Conservation (phyloP, 2,797 vertebrate species). For the Pelochelys cantorii region DNA sequence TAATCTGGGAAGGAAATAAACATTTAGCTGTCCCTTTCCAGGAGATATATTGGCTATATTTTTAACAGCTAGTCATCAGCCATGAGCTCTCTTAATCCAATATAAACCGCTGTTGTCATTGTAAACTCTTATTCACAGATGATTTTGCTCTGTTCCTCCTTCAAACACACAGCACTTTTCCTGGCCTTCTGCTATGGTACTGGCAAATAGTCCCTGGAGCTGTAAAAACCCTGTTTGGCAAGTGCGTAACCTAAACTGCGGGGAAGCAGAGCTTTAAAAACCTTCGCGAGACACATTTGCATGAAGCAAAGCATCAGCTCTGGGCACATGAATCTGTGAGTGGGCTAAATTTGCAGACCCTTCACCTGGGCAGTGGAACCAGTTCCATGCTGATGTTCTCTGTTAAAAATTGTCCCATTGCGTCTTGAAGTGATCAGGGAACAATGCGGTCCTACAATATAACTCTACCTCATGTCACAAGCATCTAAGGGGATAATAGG, state of each 20-base stretch:
- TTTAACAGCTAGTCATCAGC: not conserved
- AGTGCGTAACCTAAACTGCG: not conserved
- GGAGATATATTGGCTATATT: no score
- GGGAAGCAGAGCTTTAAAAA: not conserved
- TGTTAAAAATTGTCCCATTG: not conserved
- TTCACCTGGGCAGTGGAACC: not conserved
- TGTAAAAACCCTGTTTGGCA: not conserved
- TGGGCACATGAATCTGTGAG: accelerated
- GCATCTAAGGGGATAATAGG: not conserved
- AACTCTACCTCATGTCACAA: not conserved
- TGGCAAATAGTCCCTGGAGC: not conserved
- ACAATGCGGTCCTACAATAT: not conserved
- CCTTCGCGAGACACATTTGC: not conserved
- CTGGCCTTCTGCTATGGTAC: not conserved
- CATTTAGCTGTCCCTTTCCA: not conserved
- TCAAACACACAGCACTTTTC: not conserved
- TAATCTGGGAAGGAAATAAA: not conserved
- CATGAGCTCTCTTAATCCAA: constrained; percentile 20
- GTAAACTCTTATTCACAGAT: constrained; percentile 24
- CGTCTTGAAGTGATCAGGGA: not conserved
- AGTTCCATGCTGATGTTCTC: not conserved
- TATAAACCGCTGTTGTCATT: constrained; percentile 60
- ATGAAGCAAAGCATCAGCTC: accelerated
- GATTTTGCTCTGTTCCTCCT: not conserved
- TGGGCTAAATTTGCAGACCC: not conserved